phyloP scores from a whole-genome alignment of 1,140 invertebrate genomes.

The Drosophila chauvacae region DNA sequence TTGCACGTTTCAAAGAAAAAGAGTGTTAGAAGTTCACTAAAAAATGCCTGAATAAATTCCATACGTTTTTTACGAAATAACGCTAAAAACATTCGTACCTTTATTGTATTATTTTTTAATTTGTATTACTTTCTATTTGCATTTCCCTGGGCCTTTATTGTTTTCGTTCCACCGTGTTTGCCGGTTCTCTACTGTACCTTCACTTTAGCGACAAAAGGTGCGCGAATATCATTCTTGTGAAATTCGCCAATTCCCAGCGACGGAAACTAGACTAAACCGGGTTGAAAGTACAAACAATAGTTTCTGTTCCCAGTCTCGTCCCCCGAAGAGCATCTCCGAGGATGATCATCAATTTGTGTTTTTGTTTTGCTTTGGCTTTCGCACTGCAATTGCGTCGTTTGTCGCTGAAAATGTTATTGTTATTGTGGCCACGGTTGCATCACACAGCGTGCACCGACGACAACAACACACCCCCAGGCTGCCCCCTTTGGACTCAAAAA shows the following conservation, averaged over 20 bases:
- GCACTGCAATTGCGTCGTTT: slow-evolving; percentile 68
- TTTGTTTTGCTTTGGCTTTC: slow-evolving; percentile 75
- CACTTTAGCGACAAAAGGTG: slow-evolving; percentile 56
- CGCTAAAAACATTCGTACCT: neutral
- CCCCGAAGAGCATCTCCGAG: neutral
- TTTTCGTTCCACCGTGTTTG: neutral
- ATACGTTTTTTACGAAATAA: neutral
- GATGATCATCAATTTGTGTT: slow-evolving; percentile 33
- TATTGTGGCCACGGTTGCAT: slow-evolving; percentile 62
- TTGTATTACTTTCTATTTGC: slow-evolving; percentile 3
- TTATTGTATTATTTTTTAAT: slow-evolving; percentile 4
- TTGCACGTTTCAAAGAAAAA: too few species aligned
- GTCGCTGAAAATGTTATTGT: slow-evolving; percentile 24
- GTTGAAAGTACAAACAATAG: slow-evolving; percentile 33
- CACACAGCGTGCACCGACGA: slow-evolving; percentile 58
- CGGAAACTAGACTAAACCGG: slow-evolving; percentile 55
- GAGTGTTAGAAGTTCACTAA: too few species aligned
- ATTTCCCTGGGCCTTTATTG: slow-evolving; percentile 9
- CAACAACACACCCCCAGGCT: slow-evolving; percentile 41
- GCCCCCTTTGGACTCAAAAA: slow-evolving; percentile 1
- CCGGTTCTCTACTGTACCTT: slow-evolving; percentile 23
- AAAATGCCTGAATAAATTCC: neutral
- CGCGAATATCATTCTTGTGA: slow-evolving; percentile 66
- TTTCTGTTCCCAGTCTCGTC: neutral
- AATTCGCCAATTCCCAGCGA: slow-evolving; percentile 61